Conservation (phyloP, 2,888 invertebrate genomes). For the Lasioglossum vierecki region DNA sequence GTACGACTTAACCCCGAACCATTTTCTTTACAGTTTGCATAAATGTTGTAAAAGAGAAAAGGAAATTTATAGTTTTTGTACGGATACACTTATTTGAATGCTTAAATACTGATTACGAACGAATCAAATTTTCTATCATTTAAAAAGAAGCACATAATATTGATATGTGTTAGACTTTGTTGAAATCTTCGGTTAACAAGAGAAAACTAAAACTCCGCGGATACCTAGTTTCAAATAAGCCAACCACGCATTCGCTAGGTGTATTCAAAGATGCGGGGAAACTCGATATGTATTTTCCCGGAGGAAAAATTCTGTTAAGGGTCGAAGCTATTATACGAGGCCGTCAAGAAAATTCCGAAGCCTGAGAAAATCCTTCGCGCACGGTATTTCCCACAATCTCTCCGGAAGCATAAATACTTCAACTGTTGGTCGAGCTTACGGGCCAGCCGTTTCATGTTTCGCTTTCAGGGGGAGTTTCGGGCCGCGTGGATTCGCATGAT, state of each 20-base stretch:
- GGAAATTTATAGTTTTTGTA: no score
- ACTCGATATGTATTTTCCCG: background rate
- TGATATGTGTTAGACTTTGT: no score
- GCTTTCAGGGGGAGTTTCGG: background rate
- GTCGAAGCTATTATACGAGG: background rate
- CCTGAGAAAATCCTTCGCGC: background rate
- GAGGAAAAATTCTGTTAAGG: background rate
- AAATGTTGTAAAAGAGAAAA: no score
- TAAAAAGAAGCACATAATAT: no score
- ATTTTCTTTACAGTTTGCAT: no score
- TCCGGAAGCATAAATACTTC: background rate
- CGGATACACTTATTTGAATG: no score
- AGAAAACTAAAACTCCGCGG: background rate
- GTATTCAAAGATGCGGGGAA: background rate
- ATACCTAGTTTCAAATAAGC: background rate
- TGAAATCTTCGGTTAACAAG: background rate
- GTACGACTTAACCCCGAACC: no score
- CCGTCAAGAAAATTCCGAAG: background rate
- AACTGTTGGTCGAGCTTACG: background rate
- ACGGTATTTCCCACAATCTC: background rate
- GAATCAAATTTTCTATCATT: no score
- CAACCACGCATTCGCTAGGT: background rate
- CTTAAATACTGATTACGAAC: no score
- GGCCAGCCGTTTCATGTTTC: background rate
- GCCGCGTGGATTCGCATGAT: background rate